Conservation (phyloP, 2,797 vertebrate genomes). For the Falco berigora region DNA sequence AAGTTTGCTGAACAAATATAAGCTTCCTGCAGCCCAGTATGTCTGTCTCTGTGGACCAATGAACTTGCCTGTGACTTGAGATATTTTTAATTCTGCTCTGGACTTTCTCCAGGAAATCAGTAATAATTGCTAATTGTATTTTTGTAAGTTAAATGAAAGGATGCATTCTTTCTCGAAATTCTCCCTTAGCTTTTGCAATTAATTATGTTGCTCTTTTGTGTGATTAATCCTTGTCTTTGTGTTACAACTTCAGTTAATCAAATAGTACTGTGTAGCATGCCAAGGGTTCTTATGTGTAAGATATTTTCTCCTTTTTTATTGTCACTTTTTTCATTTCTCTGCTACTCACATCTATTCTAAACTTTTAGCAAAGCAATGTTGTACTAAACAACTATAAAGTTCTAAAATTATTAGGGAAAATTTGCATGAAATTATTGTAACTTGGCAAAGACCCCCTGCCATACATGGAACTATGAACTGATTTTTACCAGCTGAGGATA, state of each 20-base stretch:
- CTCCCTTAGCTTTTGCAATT: constrained; percentile 69
- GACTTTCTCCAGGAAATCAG: constrained; percentile 94
- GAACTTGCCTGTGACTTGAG: constrained; percentile 62
- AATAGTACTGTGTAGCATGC: constrained; percentile 42
- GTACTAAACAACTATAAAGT: background rate
- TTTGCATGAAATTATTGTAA: background rate
- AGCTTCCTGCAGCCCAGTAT: constrained; percentile 15
- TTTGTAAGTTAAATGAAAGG: constrained; percentile 77
- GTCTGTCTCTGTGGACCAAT: constrained; percentile 32
- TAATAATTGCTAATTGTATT: constrained; percentile 80
- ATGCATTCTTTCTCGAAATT: constrained; percentile 68
- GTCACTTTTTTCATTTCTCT: background rate
- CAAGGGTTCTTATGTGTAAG: constrained; percentile 48
- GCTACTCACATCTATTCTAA: background rate
- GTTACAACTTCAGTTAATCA: constrained; percentile 62
- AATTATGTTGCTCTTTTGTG: constrained; percentile 71
- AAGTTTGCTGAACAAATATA: constrained; percentile 45
- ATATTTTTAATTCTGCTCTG: constrained; percentile 85
- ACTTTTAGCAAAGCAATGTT: background rate
- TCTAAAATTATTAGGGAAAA: background rate
- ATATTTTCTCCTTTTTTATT: constrained; percentile 31
- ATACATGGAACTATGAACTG: background rate
- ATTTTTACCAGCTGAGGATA: background rate
- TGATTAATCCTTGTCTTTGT: constrained; percentile 70
- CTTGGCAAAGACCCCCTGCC: background rate